phyloP scores from a whole-genome alignment of 2,113 vertebrate species.

The Microtus oregoni region DNA sequence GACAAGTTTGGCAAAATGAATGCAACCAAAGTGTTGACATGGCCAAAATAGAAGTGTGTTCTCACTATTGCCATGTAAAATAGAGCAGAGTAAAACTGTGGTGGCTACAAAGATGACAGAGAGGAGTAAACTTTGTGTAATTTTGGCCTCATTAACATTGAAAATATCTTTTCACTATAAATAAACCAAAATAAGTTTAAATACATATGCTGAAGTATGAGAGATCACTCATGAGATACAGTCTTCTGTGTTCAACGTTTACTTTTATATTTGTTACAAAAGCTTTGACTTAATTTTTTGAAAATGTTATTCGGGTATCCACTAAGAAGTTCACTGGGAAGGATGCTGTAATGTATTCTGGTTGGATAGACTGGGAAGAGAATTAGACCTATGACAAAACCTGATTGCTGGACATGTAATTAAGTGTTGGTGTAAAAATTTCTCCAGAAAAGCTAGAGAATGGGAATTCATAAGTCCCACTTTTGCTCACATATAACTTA shows the following conservation, averaged over 20 bases:
- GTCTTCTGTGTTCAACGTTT: neutral
- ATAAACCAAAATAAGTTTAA: neutral
- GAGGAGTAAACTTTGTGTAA: neutral
- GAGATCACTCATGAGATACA: neutral
- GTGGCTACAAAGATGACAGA: neutral
- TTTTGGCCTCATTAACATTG: neutral
- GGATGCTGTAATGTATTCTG: neutral
- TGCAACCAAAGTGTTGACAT: neutral
- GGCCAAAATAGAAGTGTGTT: neutral
- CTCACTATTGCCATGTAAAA: neutral
- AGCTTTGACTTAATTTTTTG: neutral
- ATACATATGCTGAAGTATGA: neutral
- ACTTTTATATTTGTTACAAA: slow-evolving; percentile 26
- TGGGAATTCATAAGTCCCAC: neutral
- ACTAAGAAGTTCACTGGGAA: neutral
- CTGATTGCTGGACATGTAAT: neutral
- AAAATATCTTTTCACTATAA: neutral
- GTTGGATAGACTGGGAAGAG: neutral
- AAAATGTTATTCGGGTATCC: neutral
- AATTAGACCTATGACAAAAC: neutral
- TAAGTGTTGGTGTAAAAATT: neutral
- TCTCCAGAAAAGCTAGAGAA: neutral
- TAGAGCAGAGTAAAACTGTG: neutral
- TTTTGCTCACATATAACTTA: neutral
- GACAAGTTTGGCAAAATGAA: neutral